Percentiles rank a stretch among this genome's conserved stretches.
Conservation (phyloP, 2,797 vertebrate species). For the Florisuga fusca region DNA sequence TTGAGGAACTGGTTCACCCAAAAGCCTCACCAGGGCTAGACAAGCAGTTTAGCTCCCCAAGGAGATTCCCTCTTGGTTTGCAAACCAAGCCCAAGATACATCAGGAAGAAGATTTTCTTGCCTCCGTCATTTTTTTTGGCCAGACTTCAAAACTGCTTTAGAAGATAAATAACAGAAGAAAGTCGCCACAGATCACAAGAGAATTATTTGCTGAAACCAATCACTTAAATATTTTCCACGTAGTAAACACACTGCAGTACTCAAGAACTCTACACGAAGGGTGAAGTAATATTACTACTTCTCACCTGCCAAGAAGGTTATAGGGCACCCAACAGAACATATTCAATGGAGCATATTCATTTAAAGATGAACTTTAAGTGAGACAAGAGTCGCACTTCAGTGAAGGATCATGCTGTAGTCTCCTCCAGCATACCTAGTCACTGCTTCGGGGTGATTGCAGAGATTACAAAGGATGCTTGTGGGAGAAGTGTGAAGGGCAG, state of each 20-base stretch:
- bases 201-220: constrained; percentile 6
- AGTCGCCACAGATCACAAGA: neutral
- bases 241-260: neutral
- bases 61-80: neutral
- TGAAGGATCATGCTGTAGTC: neutral
- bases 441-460: fast-evolving
- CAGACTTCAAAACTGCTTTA: neutral
- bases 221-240: constrained; percentile 16
- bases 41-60: fast-evolving
- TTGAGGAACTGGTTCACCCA: neutral
- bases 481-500: neutral
- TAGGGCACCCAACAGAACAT: neutral
- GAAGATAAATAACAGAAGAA: neutral
- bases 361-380: neutral
- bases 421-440: neutral
- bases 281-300: neutral
- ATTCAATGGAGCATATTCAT: neutral
- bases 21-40: neutral
- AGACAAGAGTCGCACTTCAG: neutral
- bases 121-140: neutral
- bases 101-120: neutral
- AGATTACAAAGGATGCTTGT: neutral
- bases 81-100: neutral
- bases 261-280: neutral
- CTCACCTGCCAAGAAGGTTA: neutral